A percentile compares a stretch with the other conserved stretches of the same genome.
Evolutionary conservation across 2,113 vertebrate genomes (phyloP).

Genomic region (Periophthalmus modestus): DNA sequence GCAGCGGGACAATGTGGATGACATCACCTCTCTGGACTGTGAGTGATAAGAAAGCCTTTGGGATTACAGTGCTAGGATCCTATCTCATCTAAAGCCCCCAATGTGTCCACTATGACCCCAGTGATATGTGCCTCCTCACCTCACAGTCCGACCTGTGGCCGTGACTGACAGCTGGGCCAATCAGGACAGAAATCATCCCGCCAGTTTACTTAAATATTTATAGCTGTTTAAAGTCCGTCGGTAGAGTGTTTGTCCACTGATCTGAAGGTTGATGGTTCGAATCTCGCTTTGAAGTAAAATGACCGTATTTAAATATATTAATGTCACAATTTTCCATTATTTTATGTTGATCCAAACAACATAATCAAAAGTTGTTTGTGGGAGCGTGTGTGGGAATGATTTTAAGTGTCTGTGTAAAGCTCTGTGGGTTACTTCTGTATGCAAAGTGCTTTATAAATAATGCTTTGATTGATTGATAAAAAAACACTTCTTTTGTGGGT

Average conservation of each 20-base stretch:
- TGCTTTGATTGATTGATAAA: background rate
- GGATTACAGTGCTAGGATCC: slow-evolving; percentile 41
- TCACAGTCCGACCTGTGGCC: slow-evolving; percentile 25
- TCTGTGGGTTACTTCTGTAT: too few relatives aligned
- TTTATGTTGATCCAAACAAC: background rate
- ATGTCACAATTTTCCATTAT: background rate
- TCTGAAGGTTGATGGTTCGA: too few relatives aligned
- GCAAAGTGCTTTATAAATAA: too few relatives aligned
- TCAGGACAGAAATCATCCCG: slow-evolving; percentile 38
- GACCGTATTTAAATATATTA: too few relatives aligned
- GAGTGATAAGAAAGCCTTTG: slow-evolving; percentile 42
- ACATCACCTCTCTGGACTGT: slow-evolving; percentile 53
- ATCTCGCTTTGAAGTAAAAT: too few relatives aligned
- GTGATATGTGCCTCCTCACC: slow-evolving; percentile 7
- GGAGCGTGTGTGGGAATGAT: too few relatives aligned
- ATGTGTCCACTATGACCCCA: slow-evolving; percentile 33
- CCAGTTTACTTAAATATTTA: slow-evolving; percentile 62
- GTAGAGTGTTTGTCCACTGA: slow-evolving; percentile 4
- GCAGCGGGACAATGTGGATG: slow-evolving; percentile 43
- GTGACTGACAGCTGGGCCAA: slow-evolving; percentile 54
- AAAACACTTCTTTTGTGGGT: background rate
- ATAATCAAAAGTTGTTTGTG: too few relatives aligned
- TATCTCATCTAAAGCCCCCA: slow-evolving; percentile 45
- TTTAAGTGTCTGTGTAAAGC: too few relatives aligned
- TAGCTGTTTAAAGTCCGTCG: slow-evolving; percentile 46